A percentile compares a stretch with the other conserved stretches of the same genome.
Evolutionary conservation across 2,113 vertebrate species (phyloP).

Genomic region (Castor canadensis): DNA sequence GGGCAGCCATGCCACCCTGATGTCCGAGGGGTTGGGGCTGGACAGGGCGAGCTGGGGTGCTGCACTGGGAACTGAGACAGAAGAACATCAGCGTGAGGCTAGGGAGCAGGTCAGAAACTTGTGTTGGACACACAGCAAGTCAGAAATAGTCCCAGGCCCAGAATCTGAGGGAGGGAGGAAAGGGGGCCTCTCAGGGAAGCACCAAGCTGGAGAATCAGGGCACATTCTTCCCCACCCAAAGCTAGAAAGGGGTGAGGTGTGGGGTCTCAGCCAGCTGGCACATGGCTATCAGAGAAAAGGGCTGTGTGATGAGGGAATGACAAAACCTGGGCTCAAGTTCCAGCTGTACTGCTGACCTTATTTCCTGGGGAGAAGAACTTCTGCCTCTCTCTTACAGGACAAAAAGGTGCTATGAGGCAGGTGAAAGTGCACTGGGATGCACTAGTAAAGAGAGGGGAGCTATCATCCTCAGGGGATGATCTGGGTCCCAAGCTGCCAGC

Average conservation of each 20-base stretch:
- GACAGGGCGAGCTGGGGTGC: slow-evolving; percentile 94
- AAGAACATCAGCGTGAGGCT: slow-evolving; percentile 44
- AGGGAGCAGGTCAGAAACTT: slow-evolving; percentile 29
- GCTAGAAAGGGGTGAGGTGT: not conserved
- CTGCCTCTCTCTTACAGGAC: not conserved
- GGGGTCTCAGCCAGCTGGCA: not conserved
- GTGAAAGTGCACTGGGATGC: not conserved
- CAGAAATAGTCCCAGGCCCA: slow-evolving; percentile 37
- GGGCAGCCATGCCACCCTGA: slow-evolving; percentile 94
- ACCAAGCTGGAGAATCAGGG: not conserved
- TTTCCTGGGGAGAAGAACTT: not conserved
- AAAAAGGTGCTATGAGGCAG: not conserved
- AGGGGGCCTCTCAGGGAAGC: slow-evolving; percentile 58
- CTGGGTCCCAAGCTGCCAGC: not conserved
- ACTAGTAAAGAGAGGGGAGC: not conserved
- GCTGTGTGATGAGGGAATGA: not conserved
- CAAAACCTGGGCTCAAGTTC: not conserved
- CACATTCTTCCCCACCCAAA: not conserved
- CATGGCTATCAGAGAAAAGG: not conserved
- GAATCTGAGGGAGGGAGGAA: slow-evolving; percentile 66
- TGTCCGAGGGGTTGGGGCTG: slow-evolving; percentile 92
- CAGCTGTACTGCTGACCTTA: slow-evolving; percentile 21
- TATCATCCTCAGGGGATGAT: not conserved
- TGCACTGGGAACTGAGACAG: slow-evolving; percentile 90
- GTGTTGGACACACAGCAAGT: no score